A percentile compares a stretch with the other conserved stretches of the same genome.
Conservation (phyloP, 2,797 vertebrate species). For the Thunnus albacares region DNA sequence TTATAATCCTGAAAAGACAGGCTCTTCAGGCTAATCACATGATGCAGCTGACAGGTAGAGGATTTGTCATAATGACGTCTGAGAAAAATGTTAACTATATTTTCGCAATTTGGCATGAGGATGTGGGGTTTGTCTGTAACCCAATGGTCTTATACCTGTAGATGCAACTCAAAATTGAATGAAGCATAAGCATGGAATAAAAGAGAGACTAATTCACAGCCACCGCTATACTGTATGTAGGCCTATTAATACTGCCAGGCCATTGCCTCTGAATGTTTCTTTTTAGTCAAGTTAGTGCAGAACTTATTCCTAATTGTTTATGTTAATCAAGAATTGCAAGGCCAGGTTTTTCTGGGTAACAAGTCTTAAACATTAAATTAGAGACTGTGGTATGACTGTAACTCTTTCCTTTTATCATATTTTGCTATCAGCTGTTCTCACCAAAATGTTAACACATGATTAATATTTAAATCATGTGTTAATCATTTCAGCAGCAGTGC, state of each 20-base stretch:
- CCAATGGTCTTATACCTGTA: slow-evolving; percentile 23
- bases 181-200: not conserved
- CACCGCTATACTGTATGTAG: not conserved
- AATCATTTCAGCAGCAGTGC: slow-evolving; percentile 56
- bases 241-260: not conserved
- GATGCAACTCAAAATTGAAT: not conserved
- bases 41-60: slow-evolving; percentile 49
- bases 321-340: slow-evolving; percentile 30
- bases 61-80: slow-evolving; percentile 47
- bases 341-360: slow-evolving; percentile 19
- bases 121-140: slow-evolving; percentile 37
- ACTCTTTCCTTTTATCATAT: slow-evolving; percentile 54
- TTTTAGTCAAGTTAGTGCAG: slow-evolving; percentile 10
- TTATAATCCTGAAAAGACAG: slow-evolving; percentile 66
- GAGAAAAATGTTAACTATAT: slow-evolving; percentile 49
- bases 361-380: slow-evolving; percentile 43
- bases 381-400: slow-evolving; percentile 14
- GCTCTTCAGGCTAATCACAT: slow-evolving; percentile 65
- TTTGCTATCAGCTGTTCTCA: slow-evolving; percentile 64
- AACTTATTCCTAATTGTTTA: slow-evolving; percentile 32
- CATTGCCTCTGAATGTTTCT: slow-evolving; percentile 5
- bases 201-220: not conserved
- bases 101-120: slow-evolving; percentile 66
- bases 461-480: slow-evolving; percentile 66
- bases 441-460: slow-evolving; percentile 58